phyloP scores from a whole-genome alignment of 2,797 vertebrate species.

The Apogon talboti region DNA sequence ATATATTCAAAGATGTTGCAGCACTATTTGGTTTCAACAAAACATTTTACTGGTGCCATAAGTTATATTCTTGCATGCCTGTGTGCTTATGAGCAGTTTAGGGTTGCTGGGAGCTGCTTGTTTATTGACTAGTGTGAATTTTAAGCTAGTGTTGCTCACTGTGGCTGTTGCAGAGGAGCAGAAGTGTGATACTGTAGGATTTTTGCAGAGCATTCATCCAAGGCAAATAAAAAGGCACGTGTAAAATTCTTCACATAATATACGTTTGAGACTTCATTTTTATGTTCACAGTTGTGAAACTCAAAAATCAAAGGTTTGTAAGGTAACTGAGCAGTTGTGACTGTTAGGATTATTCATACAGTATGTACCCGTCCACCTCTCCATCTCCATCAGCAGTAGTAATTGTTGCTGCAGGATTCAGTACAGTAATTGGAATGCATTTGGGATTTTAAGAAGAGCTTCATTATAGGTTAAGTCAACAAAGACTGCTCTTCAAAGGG shows the following conservation, averaged over 20 bases:
- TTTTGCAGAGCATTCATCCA: too few relatives aligned
- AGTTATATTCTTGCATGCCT: too few relatives aligned
- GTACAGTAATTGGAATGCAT: slow-evolving; percentile 49
- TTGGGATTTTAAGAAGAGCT: slow-evolving; percentile 46
- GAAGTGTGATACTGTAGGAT: too few relatives aligned
- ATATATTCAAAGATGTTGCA: not conserved
- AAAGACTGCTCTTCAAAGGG: slow-evolving; percentile 52
- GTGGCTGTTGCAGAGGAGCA: too few relatives aligned
- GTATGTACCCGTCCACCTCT: not conserved
- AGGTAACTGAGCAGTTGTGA: not conserved
- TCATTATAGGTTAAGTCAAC: slow-evolving; percentile 63
- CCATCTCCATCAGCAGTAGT: slow-evolving; percentile 27
- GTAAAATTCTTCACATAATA: too few relatives aligned
- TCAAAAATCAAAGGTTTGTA: not conserved
- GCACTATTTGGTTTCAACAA: slow-evolving; percentile 2
- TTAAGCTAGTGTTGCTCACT: too few relatives aligned
- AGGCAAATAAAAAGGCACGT: too few relatives aligned
- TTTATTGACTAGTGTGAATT: too few relatives aligned
- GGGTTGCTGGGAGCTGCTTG: too few relatives aligned
- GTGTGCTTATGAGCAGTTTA: too few relatives aligned
- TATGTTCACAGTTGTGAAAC: not conserved
- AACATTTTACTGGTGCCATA: not conserved
- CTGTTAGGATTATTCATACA: not conserved
- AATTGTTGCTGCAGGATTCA: slow-evolving; percentile 48
- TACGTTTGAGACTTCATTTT: not conserved